Evolutionary conservation across 2,888 invertebrate genomes (phyloP).

Genomic region (Drosophila paramelanica): DNA sequence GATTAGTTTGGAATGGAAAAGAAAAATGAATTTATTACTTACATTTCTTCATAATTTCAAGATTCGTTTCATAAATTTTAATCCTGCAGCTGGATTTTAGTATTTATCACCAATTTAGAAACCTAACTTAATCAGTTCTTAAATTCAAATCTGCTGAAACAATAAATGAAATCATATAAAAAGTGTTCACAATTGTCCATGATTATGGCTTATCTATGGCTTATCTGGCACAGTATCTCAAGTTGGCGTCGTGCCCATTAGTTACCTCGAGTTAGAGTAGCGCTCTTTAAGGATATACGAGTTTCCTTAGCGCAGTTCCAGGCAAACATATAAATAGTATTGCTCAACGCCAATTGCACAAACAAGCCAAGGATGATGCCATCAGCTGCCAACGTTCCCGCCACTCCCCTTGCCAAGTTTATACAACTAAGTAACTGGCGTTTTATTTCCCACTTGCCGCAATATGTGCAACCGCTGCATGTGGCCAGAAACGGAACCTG

Average conservation of each 20-base stretch:
- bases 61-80: too few species aligned
- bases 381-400: constrained; percentile 21
- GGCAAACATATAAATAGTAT: constrained; percentile 21
- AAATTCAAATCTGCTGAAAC: too few species aligned
- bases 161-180: neutral
- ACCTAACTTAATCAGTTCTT: too few species aligned
- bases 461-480: constrained; percentile 57
- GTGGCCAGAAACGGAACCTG: constrained; percentile 27
- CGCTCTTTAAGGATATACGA: constrained; percentile 11
- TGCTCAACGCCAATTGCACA: constrained; percentile 52
- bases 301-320: constrained; percentile 2
- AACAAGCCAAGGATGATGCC: constrained; percentile 42
- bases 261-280: constrained; percentile 12
- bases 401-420: neutral
- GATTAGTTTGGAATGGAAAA: too few species aligned
- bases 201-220: neutral
- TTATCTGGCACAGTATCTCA: constrained; percentile 15
- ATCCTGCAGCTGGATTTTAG: too few species aligned
- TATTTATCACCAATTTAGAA: too few species aligned
- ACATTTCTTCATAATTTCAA: too few species aligned
- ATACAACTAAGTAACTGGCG: constrained; percentile 71
- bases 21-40: too few species aligned
- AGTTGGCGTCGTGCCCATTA: constrained; percentile 19
- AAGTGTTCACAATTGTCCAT: neutral
- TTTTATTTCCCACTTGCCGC: constrained; percentile 66